These are phyloP conservation scores for Hippocampus mohnikei DNA, from an alignment of 2,113 vertebrate genomes.

Conservation along the genomic window DNA sequence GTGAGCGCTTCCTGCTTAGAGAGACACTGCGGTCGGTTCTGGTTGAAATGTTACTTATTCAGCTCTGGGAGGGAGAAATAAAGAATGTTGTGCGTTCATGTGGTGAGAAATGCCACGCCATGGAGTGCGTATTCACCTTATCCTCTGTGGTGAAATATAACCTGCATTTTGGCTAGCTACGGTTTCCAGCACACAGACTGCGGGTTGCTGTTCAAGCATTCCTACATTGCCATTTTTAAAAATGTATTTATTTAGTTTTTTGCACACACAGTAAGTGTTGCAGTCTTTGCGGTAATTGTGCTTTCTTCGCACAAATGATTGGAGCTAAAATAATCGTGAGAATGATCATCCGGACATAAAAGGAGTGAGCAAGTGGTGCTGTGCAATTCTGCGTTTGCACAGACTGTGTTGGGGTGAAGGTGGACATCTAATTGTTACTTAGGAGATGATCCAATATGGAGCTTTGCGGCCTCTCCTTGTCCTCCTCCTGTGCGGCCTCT, in stretches of 20 bases:
- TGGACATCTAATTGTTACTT: constrained; percentile 41
- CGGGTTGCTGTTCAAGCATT: constrained; percentile 12
- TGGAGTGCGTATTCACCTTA: constrained; percentile 11
- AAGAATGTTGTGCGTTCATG: constrained; percentile 12
- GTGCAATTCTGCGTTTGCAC: background rate
- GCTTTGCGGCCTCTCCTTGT: constrained; percentile 11
- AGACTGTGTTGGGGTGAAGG: constrained; percentile 11
- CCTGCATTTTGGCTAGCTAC: constrained; percentile 8
- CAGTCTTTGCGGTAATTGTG: constrained; percentile 7
- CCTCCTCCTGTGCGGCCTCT: constrained; percentile 18
- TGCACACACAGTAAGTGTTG: background rate
- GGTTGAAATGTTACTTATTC: constrained; percentile 47
- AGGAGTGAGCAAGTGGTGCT: constrained; percentile 1
- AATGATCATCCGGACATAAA: constrained; percentile 32
- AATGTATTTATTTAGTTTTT: constrained; percentile 12
- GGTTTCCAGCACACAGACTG: constrained; percentile 24
- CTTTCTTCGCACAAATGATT: constrained; percentile 53
- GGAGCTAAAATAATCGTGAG: constrained; percentile 39
- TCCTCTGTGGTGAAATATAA: constrained; percentile 28
- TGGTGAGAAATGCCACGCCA: constrained; percentile 5
- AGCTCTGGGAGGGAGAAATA: constrained; percentile 9
- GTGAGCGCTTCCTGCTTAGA: constrained; percentile 40
- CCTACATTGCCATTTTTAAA: constrained; percentile 7
- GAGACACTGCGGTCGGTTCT: constrained; percentile 24
- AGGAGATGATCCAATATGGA: constrained; percentile 30